A percentile compares a stretch with the other conserved stretches of the same genome.
Conservation (phyloP, 2,797 vertebrate species). For the Pseudocheirus occidentalis region DNA sequence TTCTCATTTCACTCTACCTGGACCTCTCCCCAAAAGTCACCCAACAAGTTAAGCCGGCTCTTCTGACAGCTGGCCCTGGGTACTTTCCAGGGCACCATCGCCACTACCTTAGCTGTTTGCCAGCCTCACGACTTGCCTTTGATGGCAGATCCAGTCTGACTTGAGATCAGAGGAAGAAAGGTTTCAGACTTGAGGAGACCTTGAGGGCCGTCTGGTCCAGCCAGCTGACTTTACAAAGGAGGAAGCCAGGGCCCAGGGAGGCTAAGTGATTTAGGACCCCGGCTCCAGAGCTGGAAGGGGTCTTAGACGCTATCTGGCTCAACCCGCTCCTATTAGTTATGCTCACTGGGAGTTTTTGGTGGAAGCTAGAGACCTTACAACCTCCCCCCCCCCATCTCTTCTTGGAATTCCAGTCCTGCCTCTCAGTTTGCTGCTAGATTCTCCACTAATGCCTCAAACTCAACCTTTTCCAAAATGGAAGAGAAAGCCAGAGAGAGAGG, state of each 20-base stretch:
- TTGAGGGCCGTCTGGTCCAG: neutral
- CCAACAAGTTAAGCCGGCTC: neutral
- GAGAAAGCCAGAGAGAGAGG: neutral
- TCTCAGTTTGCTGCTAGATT: neutral
- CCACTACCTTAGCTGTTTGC: neutral
- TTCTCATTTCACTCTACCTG: neutral
- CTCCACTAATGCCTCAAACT: neutral
- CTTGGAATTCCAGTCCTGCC: neutral
- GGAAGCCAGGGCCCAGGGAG: neutral
- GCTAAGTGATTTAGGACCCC: too few species aligned
- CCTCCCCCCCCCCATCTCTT: neutral
- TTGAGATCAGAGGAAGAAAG: too few species aligned
- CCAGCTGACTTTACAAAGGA: conserved; percentile 2
- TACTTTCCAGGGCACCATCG: neutral
- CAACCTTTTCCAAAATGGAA: neutral
- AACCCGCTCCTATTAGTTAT: neutral
- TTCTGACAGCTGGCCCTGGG: neutral
- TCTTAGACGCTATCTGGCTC: neutral
- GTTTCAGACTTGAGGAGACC: neutral
- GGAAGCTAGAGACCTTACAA: neutral
- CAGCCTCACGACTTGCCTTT: neutral
- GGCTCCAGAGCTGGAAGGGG: neutral
- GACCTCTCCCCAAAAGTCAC: neutral
- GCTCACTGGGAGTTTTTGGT: neutral
- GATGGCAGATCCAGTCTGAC: too few species aligned